A percentile compares a stretch with the other conserved stretches of the same genome.
Conservation (phyloP, 1,140 invertebrate species). For the Brachionus manjavacas region DNA sequence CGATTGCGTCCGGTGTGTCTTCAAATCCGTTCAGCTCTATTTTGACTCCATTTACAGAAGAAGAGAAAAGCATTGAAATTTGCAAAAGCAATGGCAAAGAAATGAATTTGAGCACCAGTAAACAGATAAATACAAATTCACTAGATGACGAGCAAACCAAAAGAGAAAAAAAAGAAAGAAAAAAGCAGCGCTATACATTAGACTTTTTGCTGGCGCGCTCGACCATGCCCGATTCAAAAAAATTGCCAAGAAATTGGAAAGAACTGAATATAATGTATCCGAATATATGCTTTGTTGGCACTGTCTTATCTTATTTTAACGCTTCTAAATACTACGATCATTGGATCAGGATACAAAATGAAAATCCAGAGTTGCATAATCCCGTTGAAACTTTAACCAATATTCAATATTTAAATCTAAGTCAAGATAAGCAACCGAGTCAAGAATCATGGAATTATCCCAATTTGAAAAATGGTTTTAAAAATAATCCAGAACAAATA, state of each 20-base stretch:
- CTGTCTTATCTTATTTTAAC: slow-evolving; percentile 14
- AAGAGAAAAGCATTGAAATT: neutral
- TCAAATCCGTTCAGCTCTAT: neutral
- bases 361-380: slow-evolving; percentile 27
- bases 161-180: neutral
- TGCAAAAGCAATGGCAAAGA: neutral
- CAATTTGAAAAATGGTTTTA: neutral
- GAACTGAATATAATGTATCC: neutral
- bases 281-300: slow-evolving; percentile 29
- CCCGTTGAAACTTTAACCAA: neutral
- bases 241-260: slow-evolving; percentile 32
- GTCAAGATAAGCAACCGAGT: neutral
- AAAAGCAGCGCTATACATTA: neutral
- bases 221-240: neutral
- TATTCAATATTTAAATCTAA: slow-evolving; percentile 13
- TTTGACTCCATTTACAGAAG: neutral
- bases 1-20: neutral
- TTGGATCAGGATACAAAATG: slow-evolving; percentile 29
- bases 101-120: neutral
- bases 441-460: neutral
- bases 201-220: slow-evolving; percentile 7
- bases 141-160: neutral
- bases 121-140: neutral
- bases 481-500: neutral
- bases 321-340: slow-evolving; percentile 8